A percentile compares a stretch with the other conserved stretches of the same genome.
Evolutionary conservation across 1,140 invertebrate genomes (phyloP).

Genomic region (Thaumatotibia leucotreta): DNA sequence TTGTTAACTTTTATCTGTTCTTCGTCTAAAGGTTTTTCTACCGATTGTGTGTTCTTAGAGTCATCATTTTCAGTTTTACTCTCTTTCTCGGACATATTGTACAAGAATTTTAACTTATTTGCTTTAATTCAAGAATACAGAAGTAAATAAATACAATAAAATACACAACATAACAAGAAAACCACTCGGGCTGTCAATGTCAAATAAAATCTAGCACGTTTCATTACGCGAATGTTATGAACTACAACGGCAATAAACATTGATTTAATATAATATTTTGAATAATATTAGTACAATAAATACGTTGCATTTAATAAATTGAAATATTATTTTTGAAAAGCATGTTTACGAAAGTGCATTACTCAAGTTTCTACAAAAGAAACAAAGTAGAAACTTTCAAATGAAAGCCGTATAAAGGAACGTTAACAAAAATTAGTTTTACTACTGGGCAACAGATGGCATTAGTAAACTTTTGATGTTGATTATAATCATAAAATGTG

Average conservation of each 20-base stretch:
- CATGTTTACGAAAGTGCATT: too few relatives aligned
- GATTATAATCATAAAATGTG: not conserved
- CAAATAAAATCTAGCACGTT: not conserved
- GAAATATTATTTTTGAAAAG: too few relatives aligned
- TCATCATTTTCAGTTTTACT: constrained; percentile 42
- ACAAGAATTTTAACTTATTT: not conserved
- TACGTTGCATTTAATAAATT: too few relatives aligned
- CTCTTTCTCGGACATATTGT: constrained; percentile 35
- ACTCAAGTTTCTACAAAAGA: too few relatives aligned
- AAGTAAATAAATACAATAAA: not conserved
- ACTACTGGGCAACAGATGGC: not conserved
- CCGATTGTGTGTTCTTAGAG: constrained; percentile 23
- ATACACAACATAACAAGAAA: not conserved
- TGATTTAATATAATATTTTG: too few relatives aligned
- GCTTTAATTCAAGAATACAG: not conserved
- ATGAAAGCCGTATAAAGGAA: not conserved
- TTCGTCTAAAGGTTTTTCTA: constrained; percentile 28
- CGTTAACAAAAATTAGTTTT: not conserved
- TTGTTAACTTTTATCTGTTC: constrained; percentile 46
- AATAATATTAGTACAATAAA: too few relatives aligned
- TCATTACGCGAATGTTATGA: not conserved
- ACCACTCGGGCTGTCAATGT: not conserved
- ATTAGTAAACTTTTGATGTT: not conserved
- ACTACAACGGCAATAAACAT: too few relatives aligned
- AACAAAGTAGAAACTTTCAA: too few relatives aligned